Evolutionary conservation across 2,797 vertebrate genomes (phyloP), one percentile per base, ranked within the genome.

Genomic region (Poecilia gillii): DNA sequence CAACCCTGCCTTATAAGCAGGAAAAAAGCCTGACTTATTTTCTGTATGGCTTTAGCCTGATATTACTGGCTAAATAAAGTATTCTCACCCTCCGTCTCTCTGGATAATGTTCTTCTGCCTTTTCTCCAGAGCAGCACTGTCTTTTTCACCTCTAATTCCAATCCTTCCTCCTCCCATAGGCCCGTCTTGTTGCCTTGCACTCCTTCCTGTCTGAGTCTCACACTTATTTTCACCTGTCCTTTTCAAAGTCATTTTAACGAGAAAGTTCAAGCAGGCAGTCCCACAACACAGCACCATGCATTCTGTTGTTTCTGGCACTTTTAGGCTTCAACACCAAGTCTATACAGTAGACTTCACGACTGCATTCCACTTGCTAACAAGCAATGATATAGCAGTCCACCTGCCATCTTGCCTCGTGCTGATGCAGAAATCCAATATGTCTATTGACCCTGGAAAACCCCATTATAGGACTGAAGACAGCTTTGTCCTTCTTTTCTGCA

Each of bases 201-300:
- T 39, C 13, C 39, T 77, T 80, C 79, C 79, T 79, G 57, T 66
- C 72, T 72, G 46, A 8, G 36, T 13, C 36, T 88, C 74, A 78
- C 57, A 75, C 76, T 81, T 62, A 57, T 49, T 66, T 84, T 43
- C 14, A 9, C n/a, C 31, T 71, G 33, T 73, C 83, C 57, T 80
- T 89, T 73, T 82, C 78, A 85, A 82, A 86, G 74, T 71, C 16
- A 5, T 73, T 33, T 46, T 57, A 73, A 85, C 36, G 36, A 72
- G 46, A 59, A 43, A 28, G 53, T 81, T 79, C 77, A 71, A 74
- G 68, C 14, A 70, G 46, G 46, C 3, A 46, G 16, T 36, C 72
- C 49, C 49, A 73, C 13, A 76, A 70, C 51, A 33, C 25, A 0
- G 20, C 31, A 1, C 51, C 20, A 23, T 68, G 53, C 64, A 47